A percentile compares a stretch with the other conserved stretches of the same genome.
phyloP scores from a whole-genome alignment of 2,113 vertebrate genomes.

The Phylloscopus trochiloides region DNA sequence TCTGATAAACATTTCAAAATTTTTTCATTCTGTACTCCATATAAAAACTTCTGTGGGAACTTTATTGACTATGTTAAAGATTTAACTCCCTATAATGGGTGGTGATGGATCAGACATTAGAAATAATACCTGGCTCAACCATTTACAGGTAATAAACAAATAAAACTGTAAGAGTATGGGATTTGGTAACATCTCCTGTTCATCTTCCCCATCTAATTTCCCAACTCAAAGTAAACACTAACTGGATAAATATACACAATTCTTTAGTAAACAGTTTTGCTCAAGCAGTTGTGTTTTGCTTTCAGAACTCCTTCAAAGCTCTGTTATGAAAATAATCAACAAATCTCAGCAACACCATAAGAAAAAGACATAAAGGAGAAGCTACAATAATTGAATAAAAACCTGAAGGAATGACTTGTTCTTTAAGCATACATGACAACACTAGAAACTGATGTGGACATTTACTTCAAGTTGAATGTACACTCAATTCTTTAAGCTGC shows the following conservation, averaged over 20 bases:
- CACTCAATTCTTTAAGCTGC: background rate
- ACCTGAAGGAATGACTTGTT: background rate
- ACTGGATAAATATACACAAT: background rate
- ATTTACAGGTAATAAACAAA: background rate
- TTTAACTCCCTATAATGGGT: background rate
- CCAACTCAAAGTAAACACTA: background rate
- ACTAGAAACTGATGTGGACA: background rate
- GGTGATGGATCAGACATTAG: background rate
- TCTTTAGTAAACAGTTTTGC: background rate
- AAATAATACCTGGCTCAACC: background rate
- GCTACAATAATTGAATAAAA: background rate
- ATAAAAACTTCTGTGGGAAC: background rate
- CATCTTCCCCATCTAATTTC: background rate
- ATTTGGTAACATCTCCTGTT: background rate
- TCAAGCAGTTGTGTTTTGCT: background rate
- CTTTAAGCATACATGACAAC: background rate
- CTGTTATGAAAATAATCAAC: background rate
- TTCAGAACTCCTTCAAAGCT: background rate
- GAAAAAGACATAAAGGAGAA: background rate
- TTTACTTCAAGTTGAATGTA: background rate
- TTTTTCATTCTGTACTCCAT: background rate
- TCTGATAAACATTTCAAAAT: background rate
- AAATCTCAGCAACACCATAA: background rate
- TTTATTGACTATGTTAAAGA: background rate
- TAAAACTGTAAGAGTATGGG: background rate